Base-by-base conservation (phyloP, 2,113 vertebrate species). In the Nannospalax galili region DNA sequence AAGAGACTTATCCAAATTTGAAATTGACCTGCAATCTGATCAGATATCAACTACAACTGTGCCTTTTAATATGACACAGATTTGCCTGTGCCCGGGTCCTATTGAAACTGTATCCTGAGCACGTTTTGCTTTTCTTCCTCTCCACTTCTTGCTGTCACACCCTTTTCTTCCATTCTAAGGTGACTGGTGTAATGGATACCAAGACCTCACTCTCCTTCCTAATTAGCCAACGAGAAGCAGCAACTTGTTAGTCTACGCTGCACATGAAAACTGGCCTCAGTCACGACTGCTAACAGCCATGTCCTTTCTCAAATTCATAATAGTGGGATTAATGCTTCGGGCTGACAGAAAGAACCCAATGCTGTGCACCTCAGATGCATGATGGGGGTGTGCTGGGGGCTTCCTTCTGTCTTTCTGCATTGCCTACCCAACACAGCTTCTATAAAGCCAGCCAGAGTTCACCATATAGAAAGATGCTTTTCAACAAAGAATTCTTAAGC, bases 1-100 rank as follows among this genome's bases (percentile, higher is more conserved):
- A 94, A 90, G 19, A 95, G 40, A 78, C 22, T 94, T 70, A 91
- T 16, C 30, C 26, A 86, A 42, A 37, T 70, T 86, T 91, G 58
- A 89, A 82, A 92, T 28, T 24, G 32, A 90, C 22, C 7, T n/a
- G 60, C 60, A 70, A 77, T 35, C 30, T 77, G 6, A 90, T 65
- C 28, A 92, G 32, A 69, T 42, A 65, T 42, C 42, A 77, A 64
- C 8, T 45, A 28, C 30, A 80, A 11, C 17, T 52, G 26, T 84
- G n/a, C 62, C 52, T 70, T 90, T 48, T 62, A 88, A 58, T 32
- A 52, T 45, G 20, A 58, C 3, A 28, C 14, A 94, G 32, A 65
- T 73, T 40, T 67, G 3, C 56, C 48, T 73, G 56, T 77, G 60
- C 16, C 5, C 45, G 84, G 65, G 64, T 32, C 30, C 35, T 5